Conservation (phyloP, 2,888 invertebrate genomes). For the Melitaea athalia region DNA sequence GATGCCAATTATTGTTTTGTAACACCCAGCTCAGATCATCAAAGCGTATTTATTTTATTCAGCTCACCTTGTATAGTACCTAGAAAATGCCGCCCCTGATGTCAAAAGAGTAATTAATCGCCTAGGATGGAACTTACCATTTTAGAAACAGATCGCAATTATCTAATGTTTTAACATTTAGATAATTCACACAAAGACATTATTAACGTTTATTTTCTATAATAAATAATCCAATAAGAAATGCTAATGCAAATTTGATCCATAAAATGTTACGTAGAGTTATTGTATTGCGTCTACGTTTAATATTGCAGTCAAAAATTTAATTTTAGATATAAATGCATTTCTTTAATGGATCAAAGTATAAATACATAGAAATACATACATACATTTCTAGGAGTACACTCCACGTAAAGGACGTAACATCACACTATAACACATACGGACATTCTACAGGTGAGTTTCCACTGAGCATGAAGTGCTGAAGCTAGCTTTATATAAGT, state of each 20-base stretch:
- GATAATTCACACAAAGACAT: conserved; percentile 53
- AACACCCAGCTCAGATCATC: conserved; percentile 81
- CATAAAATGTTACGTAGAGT: too few species aligned
- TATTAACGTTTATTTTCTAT: conserved; percentile 39
- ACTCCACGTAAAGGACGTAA: conserved; percentile 41
- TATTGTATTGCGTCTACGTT: neutral
- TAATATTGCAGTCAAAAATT: neutral
- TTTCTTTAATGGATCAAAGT: conserved; percentile 41
- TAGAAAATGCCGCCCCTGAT: conserved; percentile 23
- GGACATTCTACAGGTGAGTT: conserved; percentile 34
- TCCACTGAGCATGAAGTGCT: conserved; percentile 42
- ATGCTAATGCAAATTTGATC: neutral
- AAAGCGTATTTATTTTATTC: conserved; percentile 46
- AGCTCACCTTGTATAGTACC: conserved; percentile 47
- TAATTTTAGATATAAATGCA: conserved; percentile 19
- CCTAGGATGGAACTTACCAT: conserved; percentile 61
- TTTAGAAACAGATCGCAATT: conserved; percentile 82
- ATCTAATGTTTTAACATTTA: conserved; percentile 56
- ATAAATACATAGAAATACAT: conserved; percentile 34
- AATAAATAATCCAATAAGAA: conserved; percentile 39
- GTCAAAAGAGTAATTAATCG: conserved; percentile 23
- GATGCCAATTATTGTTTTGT: conserved; percentile 74
- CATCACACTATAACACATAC: conserved; percentile 43
- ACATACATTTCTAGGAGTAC: conserved; percentile 41
- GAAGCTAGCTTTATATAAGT: conserved; percentile 25